Evolutionary conservation across 1,140 invertebrate species (phyloP).

Genomic region (Bombus polaris): DNA sequence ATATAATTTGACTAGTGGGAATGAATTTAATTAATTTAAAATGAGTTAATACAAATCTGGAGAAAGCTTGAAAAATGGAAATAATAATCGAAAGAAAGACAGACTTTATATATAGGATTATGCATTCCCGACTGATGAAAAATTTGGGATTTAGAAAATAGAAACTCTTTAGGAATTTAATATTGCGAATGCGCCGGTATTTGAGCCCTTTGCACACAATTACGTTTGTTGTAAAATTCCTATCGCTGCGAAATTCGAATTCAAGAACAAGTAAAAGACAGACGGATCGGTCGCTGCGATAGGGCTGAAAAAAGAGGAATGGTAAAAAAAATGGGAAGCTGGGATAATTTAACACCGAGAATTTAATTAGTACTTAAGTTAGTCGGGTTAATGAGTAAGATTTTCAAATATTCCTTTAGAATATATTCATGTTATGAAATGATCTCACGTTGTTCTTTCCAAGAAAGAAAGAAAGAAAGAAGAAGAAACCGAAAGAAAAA

Average conservation of each 20-base stretch:
- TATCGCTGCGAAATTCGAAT: slow-evolving; percentile 23
- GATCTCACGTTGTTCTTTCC: slow-evolving; percentile 36
- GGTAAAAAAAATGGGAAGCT: not conserved
- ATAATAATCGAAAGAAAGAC: not conserved
- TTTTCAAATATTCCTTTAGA: slow-evolving; percentile 35
- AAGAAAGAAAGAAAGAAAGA: not conserved
- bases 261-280: not conserved
- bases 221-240: not conserved
- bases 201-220: slow-evolving; percentile 42
- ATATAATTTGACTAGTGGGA: too few species aligned
- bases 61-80: not conserved
- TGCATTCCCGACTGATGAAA: not conserved
- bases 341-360: slow-evolving; percentile 11
- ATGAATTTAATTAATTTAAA: too few species aligned
- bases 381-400: slow-evolving; percentile 44
- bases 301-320: slow-evolving; percentile 12
- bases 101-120: not conserved
- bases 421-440: slow-evolving; percentile 11
- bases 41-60: not conserved
- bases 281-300: not conserved
- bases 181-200: slow-evolving; percentile 68
- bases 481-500: not conserved
- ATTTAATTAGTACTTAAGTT: slow-evolving; percentile 55
- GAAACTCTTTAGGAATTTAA: slow-evolving; percentile 60
- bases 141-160: not conserved